A percentile compares a stretch with the other conserved stretches of the same genome.
Conservation (phyloP, 2,797 vertebrate genomes). For the Platyrinchus mystaceus region DNA sequence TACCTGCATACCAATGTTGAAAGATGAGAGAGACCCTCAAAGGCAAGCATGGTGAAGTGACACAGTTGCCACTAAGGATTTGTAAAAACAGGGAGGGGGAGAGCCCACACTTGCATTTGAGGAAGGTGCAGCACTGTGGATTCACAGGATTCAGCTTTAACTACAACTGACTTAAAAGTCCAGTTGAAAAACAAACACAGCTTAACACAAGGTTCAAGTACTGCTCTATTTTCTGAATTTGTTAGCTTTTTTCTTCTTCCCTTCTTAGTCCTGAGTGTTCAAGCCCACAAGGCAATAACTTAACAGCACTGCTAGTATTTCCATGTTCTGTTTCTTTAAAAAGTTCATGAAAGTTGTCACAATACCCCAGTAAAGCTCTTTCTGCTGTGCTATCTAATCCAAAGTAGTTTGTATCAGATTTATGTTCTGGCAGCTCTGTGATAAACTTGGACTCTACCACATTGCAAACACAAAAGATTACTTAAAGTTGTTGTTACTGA, state of each 20-base stretch:
- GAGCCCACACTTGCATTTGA: background rate
- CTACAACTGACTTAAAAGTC: background rate
- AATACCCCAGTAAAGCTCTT: slow-evolving; percentile 36
- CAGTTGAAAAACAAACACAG: background rate
- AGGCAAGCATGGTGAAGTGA: background rate
- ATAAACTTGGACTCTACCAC: slow-evolving; percentile 51
- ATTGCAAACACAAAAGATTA: slow-evolving; percentile 37
- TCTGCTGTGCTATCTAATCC: slow-evolving; percentile 53
- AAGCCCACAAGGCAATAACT: background rate
- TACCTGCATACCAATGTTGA: background rate
- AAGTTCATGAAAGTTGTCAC: slow-evolving; percentile 29
- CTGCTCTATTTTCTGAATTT: background rate
- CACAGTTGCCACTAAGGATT: background rate
- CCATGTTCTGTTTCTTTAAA: slow-evolving; percentile 45
- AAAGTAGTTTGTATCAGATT: slow-evolving; percentile 63
- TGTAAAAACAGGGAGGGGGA: background rate
- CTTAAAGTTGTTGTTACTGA: slow-evolving; percentile 31
- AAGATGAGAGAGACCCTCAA: background rate
- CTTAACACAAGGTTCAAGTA: background rate
- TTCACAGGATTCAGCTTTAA: background rate
- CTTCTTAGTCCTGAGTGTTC: background rate
- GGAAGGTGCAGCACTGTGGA: background rate
- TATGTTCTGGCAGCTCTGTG: slow-evolving; percentile 54
- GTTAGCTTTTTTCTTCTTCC: background rate
- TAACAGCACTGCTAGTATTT: background rate